These are phyloP conservation scores for Clarias magur DNA, from an alignment of 2,113 vertebrate genomes.

Conservation along the genomic window DNA sequence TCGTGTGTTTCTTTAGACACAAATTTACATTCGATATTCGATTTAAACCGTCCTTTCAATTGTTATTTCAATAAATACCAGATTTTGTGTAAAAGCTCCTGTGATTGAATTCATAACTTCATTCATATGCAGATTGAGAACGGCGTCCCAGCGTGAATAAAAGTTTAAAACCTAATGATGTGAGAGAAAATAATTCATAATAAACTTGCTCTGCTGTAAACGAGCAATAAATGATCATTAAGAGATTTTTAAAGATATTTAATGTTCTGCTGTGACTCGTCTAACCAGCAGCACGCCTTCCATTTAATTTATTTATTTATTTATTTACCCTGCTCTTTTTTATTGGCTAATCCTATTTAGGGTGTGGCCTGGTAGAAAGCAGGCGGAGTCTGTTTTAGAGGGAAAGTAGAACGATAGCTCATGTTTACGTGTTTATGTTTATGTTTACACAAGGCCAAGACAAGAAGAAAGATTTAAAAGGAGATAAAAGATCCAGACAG, in stretches of 20 bases:
- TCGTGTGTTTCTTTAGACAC: neutral
- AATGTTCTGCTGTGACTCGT: neutral
- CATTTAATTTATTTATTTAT: neutral
- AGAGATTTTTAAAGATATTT: neutral
- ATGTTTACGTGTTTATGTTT: no score
- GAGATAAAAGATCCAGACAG: no score
- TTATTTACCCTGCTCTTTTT: neutral
- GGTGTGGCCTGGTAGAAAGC: neutral
- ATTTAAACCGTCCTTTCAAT: neutral
- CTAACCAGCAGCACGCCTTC: neutral
- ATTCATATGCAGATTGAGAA: neutral
- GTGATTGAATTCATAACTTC: neutral
- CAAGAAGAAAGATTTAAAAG: neutral
- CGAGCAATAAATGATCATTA: neutral
- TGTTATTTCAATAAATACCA: neutral
- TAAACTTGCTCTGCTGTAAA: no score
- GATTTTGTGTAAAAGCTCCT: neutral
- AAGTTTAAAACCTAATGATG: neutral
- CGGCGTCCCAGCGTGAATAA: neutral
- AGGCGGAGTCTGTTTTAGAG: neutral
- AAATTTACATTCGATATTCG: neutral
- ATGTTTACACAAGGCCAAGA: no score
- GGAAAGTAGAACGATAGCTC: neutral
- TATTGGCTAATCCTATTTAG: neutral
- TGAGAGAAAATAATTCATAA: neutral